Evolutionary conservation across 2,113 vertebrate species (phyloP).

Genomic region (Cynoglossus semilaevis): DNA sequence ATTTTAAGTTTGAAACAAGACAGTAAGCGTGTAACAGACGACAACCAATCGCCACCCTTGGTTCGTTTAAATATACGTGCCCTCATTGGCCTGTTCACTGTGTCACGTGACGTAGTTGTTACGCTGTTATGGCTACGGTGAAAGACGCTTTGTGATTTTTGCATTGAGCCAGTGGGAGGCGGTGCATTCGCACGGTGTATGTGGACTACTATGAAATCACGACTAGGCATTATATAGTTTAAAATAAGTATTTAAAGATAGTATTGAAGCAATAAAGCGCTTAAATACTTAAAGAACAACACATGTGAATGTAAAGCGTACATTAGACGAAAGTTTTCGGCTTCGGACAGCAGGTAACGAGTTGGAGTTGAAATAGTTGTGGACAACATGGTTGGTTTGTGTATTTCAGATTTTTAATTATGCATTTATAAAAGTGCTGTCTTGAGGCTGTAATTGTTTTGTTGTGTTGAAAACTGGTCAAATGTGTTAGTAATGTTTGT

Average conservation of each 20-base stretch:
- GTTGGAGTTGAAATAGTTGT: not conserved
- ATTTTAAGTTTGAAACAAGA: constrained; percentile 5
- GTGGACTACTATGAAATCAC: constrained; percentile 29
- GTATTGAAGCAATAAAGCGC: not conserved
- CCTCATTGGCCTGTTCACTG: constrained; percentile 39
- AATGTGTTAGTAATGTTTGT: constrained; percentile 5
- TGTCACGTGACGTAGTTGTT: constrained; percentile 59
- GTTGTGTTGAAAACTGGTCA: not conserved
- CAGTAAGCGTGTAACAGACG: not conserved
- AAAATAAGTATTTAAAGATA: not conserved
- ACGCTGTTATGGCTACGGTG: constrained; percentile 76
- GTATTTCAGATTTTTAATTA: no score
- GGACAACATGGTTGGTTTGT: constrained; percentile 6
- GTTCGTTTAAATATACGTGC: constrained; percentile 60
- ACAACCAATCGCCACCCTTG: constrained; percentile 62
- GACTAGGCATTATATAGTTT: constrained; percentile 10
- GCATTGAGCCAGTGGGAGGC: constrained; percentile 18
- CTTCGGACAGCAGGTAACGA: no score
- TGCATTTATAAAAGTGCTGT: no score
- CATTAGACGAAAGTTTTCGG: no score
- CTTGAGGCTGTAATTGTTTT: not conserved
- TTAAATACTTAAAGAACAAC: no score
- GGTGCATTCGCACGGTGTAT: not conserved
- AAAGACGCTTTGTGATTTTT: constrained; percentile 76
- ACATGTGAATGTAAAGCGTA: no score